Evolutionary conservation across 2,113 vertebrate genomes (phyloP).

Genomic region (Crypturellus undulatus): DNA sequence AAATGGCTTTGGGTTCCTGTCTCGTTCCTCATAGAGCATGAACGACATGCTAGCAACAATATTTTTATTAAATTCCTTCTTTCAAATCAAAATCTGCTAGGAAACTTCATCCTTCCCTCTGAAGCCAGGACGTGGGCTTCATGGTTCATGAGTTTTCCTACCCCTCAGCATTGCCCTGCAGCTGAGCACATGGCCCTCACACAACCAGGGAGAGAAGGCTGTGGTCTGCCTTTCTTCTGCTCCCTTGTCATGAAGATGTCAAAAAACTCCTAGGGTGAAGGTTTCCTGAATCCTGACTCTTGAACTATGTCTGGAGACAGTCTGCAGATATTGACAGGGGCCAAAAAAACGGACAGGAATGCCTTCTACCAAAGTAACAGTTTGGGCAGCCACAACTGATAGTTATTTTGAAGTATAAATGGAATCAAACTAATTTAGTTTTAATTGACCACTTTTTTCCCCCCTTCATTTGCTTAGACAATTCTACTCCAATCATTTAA

Average conservation of each 20-base stretch:
- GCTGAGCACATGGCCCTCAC: accelerated
- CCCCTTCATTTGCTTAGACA: not conserved
- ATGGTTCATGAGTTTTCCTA: not conserved
- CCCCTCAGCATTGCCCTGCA: not conserved
- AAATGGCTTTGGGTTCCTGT: not conserved
- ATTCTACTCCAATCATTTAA: not conserved
- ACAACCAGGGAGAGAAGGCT: not conserved
- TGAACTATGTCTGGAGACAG: not conserved
- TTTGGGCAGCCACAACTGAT: not conserved
- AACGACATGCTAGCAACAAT: not conserved
- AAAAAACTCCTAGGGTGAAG: not conserved
- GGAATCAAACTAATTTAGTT: not conserved
- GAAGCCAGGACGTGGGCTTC: not conserved
- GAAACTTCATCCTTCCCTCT: not conserved
- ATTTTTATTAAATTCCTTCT: conserved; percentile 8
- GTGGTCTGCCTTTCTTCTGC: not conserved
- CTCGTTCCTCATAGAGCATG: not conserved
- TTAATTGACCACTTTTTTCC: not conserved
- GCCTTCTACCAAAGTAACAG: not conserved
- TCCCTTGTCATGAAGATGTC: accelerated
- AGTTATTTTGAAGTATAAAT: not conserved
- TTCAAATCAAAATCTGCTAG: not conserved
- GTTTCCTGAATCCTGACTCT: not conserved
- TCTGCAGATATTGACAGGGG: not conserved
- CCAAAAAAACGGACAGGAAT: not conserved